phyloP scores from a whole-genome alignment of 2,888 invertebrate genomes.

The Drosophila neutralis region DNA sequence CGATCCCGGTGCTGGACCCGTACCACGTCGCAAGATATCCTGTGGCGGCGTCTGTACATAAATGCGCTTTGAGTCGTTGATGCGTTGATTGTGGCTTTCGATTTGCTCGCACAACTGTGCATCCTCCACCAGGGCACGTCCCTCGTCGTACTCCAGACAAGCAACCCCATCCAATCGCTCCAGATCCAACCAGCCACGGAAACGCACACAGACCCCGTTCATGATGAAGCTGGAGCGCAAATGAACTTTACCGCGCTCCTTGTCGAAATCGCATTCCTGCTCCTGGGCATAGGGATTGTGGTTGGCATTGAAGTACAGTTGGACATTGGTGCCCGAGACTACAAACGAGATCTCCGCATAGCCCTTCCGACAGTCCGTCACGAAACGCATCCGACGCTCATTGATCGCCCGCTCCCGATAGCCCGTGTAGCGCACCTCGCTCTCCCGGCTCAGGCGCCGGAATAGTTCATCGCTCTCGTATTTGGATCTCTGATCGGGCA shows the following conservation, averaged over 20 bases:
- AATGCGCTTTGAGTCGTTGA: slow-evolving; percentile 60
- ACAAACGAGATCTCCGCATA: slow-evolving; percentile 97
- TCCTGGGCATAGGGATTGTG: slow-evolving; percentile 87
- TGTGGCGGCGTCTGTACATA: slow-evolving; percentile 61
- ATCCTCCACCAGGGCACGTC: slow-evolving; percentile 94
- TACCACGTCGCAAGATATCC: slow-evolving; percentile 44
- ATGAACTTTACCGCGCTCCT: slow-evolving; percentile 97
- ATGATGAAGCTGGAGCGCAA: slow-evolving; percentile 96
- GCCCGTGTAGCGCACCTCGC: slow-evolving; percentile 98
- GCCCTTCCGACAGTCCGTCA: slow-evolving; percentile 96
- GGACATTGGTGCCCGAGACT: slow-evolving; percentile 96
- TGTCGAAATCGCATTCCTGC: slow-evolving; percentile 95
- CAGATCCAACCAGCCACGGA: slow-evolving; percentile 96
- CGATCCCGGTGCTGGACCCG: slow-evolving; percentile 18
- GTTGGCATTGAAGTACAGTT: slow-evolving; percentile 90
- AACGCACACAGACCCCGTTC: slow-evolving; percentile 98
- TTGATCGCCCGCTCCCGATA: slow-evolving; percentile 95
- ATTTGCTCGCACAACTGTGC: slow-evolving; percentile 88
- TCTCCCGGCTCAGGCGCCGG: slow-evolving; percentile 95
- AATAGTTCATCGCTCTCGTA: slow-evolving; percentile 98
- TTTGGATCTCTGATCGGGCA: slow-evolving; percentile 97
- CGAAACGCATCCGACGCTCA: slow-evolving; percentile 95
- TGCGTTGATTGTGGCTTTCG: slow-evolving; percentile 56
- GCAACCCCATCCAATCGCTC: slow-evolving; percentile 96
- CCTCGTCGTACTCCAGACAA: slow-evolving; percentile 95